These are phyloP conservation scores for Bombyx huttoni DNA, from an alignment of 2,888 invertebrate species.

Conservation along the genomic window DNA sequence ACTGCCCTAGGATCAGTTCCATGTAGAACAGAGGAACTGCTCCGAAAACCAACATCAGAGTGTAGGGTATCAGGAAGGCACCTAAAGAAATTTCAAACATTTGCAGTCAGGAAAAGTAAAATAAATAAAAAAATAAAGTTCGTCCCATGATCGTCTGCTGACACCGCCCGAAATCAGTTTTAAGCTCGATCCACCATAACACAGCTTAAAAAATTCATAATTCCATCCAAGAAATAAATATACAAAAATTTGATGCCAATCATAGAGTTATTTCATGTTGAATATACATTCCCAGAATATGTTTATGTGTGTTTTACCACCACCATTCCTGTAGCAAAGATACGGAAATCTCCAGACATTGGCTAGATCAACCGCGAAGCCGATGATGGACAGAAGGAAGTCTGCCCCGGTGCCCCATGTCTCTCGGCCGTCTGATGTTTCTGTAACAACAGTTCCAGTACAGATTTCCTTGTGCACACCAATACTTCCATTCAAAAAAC, in stretches of 20 bases:
- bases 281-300: too few species aligned
- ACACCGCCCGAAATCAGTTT: too few species aligned
- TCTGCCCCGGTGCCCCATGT: slow-evolving; percentile 87
- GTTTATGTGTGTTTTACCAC: slow-evolving; percentile 60
- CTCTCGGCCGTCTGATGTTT: slow-evolving; percentile 75
- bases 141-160: too few species aligned
- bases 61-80: slow-evolving; percentile 83
- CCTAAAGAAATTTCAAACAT: slow-evolving; percentile 52
- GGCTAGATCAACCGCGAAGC: slow-evolving; percentile 87
- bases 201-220: not conserved
- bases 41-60: slow-evolving; percentile 81
- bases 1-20: slow-evolving; percentile 84
- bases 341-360: slow-evolving; percentile 91
- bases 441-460: slow-evolving; percentile 13
- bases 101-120: not conserved
- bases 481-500: too few species aligned
- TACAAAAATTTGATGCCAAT: too few species aligned
- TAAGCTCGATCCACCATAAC: too few species aligned
- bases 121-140: not conserved
- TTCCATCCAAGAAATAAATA: not conserved
- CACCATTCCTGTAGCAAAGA: slow-evolving; percentile 83
- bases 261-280: too few species aligned
- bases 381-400: slow-evolving; percentile 86
- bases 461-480: too few species aligned
- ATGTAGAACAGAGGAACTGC: slow-evolving; percentile 85